phyloP scores from a whole-genome alignment of 2,113 vertebrate species.

The Neolamprologus hecqui region DNA sequence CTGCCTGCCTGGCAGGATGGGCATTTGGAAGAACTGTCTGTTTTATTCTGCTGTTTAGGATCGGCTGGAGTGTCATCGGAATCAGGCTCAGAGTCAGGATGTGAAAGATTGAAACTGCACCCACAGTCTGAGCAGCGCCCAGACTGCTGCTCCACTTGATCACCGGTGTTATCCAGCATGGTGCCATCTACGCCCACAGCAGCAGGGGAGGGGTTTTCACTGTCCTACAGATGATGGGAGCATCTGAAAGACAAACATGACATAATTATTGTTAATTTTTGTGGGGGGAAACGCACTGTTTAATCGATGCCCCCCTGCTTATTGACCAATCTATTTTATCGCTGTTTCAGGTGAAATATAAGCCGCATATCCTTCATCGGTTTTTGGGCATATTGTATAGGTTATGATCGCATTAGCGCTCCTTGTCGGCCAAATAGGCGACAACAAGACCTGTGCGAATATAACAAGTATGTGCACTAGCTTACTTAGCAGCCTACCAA shows the following conservation, averaged over 20 bases:
- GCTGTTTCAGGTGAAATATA: neutral
- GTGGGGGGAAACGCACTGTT: neutral
- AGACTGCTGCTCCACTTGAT: neutral
- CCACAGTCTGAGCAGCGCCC: conserved; percentile 47
- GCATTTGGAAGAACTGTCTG: conserved; percentile 29
- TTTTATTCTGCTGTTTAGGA: neutral
- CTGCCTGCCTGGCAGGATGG: conserved; percentile 30
- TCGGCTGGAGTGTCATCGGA: neutral
- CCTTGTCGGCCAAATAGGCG: neutral
- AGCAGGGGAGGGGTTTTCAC: neutral
- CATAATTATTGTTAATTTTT: neutral
- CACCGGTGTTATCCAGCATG: conserved; percentile 46
- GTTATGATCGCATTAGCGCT: neutral
- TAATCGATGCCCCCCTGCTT: neutral
- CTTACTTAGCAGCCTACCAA: neutral
- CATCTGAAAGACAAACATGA: neutral
- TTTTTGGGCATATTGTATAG: neutral
- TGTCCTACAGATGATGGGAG: neutral
- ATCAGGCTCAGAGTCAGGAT: neutral
- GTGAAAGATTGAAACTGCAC: neutral
- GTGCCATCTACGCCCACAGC: conserved; percentile 5
- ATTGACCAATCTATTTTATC: neutral
- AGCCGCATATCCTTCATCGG: neutral
- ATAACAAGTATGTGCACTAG: neutral
- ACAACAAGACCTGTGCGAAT: neutral